phyloP scores from a whole-genome alignment of 1,140 invertebrate genomes.

The Sitophilus oryzae region DNA sequence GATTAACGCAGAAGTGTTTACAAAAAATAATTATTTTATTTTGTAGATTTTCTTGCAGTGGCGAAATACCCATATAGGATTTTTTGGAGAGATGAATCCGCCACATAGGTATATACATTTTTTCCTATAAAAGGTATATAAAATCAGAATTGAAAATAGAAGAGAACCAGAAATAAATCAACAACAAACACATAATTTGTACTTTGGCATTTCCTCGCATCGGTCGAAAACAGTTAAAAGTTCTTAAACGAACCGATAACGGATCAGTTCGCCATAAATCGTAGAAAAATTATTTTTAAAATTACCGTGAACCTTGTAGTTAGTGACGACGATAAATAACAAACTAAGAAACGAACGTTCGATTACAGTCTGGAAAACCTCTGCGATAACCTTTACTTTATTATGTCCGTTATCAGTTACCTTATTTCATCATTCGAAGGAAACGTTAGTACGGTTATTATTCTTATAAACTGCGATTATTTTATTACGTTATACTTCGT shows the following conservation, averaged over 20 bases:
- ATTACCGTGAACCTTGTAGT: background rate
- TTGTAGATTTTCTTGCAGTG: too few species aligned
- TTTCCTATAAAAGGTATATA: too few species aligned
- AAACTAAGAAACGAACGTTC: background rate
- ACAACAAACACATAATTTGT: background rate
- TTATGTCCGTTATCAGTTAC: slow-evolving; percentile 2
- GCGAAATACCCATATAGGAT: too few species aligned
- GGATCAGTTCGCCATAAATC: background rate
- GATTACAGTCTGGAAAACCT: background rate
- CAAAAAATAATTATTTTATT: too few species aligned
- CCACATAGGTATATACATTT: too few species aligned
- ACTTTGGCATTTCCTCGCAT: background rate
- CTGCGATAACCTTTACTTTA: background rate
- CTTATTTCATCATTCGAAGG: slow-evolving; percentile 5
- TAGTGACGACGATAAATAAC: slow-evolving; percentile 1
- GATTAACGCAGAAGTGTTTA: too few species aligned
- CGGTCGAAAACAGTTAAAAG: background rate
- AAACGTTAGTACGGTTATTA: background rate
- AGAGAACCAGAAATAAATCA: too few species aligned
- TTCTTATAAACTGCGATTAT: background rate
- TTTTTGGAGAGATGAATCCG: too few species aligned
- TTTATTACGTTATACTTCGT: background rate
- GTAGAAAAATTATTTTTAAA: background rate
- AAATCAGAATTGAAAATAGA: too few species aligned
- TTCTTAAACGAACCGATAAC: background rate